Conservation (phyloP, 2,113 vertebrate genomes). For the Rattus norvegicus region GRCr8 NC_086024.1:107096501-107097000, state of each 20-base stretch:
- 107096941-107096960: background rate
- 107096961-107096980: background rate
- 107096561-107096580: background rate
- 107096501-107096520: background rate
- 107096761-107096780: background rate
- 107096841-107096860: background rate
- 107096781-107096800: background rate
- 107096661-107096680: background rate
- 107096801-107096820: background rate
- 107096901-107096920: background rate
- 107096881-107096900: background rate
- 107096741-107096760: background rate
- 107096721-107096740: no score
- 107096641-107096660: background rate
- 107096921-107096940: background rate
- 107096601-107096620: slow-evolving; percentile 14
- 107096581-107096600: background rate
- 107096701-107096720: background rate
- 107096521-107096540: background rate
- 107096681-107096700: background rate
- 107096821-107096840: background rate
- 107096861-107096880: slow-evolving; percentile 41
- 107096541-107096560: background rate
- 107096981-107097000: background rate
- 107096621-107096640: background rate